Evolutionary conservation across 2,797 vertebrate genomes (phyloP), one percentile per base, ranked within the genome.

Genomic region (Ctenopoma kingsleyae): DNA sequence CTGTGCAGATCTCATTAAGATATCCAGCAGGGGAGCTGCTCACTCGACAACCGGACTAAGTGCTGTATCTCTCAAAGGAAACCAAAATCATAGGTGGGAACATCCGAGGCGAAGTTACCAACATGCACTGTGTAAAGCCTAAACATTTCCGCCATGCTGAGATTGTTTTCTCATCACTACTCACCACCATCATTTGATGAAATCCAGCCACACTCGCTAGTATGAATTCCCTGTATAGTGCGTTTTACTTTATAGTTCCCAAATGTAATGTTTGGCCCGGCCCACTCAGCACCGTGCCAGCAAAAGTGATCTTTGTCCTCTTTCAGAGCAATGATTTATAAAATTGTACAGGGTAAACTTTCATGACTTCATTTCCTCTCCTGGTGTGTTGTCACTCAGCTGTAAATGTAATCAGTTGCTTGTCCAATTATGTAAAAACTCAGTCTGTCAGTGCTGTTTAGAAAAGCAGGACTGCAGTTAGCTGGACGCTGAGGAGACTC

Each of bases 361-460:
- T 92, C 83, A 88, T 94, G 92, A 93, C 87, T 93, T 93, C 84
- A 93, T 92, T 92, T 94, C 91, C 92, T 89, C 79, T 83, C 74
- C 80, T 79, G 85, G 81, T 87, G 76, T 67, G 27, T 83, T 82
- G 85, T 92, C 84, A 71, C 86, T 92, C 88, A 89, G 89, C 91
- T 92, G 93, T 87, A 74, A 91, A 93, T 93, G 90, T 77, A 90
- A 94, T 93, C 92, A 92, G 77, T 78, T 81, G 78, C 82, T 84
- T 72, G 82, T 89, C 66, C 89, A 91, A 90, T 92, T 92, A 83
- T 74, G 64, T 82, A 78, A 67, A 80, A 85, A 71, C 81, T 51
- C 74, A 27, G 73, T 54, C 83, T 67, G 75, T 88, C 85, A 74
- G 36, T 62, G 78, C 77, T 62, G 77, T 76, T 80, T 74, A 71